Evolutionary conservation across 2,797 vertebrate genomes (phyloP), one percentile per base, ranked within the genome.

Genomic region (Fistularia tabacaria): DNA sequence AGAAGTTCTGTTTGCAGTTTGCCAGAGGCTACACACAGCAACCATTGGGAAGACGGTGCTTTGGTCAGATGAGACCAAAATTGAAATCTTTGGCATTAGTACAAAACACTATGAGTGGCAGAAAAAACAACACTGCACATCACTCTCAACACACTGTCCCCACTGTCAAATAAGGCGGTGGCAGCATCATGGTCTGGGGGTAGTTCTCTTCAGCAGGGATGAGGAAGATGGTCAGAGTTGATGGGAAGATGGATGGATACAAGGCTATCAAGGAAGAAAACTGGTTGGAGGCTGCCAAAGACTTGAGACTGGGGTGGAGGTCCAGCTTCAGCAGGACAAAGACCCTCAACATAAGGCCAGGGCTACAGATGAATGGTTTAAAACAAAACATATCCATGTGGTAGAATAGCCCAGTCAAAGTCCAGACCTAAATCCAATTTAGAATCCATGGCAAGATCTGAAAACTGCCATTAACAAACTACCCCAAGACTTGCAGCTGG

Each of bases 181-280:
- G 36, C 46, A 49, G 40, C 25, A 37, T 54, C 44, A 49, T 14
- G 45, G 38, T 49, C n/a, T 14, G 38, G 40, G 46, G 46, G n/a
- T 49, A 51, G 3, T 43, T 54, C 10, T 45, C 40, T 25, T 38
- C 52, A 62, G 36, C 37, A 44, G 13, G 40, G 37, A 55, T 10
- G 37, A 14, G 15, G 12, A 39, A 51, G 11, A 1, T 53, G 7
- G 38, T 53, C 50, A 40, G 39, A 41, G 38, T 15, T 14, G 13
- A n/a, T n/a, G n/a, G n/a, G n/a, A n/a, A n/a, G n/a, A n/a, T n/a
- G n/a, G n/a, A n/a, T n/a, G n/a, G n/a, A n/a, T n/a, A n/a, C n/a
- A n/a, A n/a, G n/a, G n/a, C n/a, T n/a, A 14, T 14, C 14, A 9
- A 40, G 11, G 14, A 51, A 41, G n/a, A 52, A 52, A 52, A 41